phyloP scores from a whole-genome alignment of 2,797 vertebrate genomes.

The Rachycentron canadum region DNA sequence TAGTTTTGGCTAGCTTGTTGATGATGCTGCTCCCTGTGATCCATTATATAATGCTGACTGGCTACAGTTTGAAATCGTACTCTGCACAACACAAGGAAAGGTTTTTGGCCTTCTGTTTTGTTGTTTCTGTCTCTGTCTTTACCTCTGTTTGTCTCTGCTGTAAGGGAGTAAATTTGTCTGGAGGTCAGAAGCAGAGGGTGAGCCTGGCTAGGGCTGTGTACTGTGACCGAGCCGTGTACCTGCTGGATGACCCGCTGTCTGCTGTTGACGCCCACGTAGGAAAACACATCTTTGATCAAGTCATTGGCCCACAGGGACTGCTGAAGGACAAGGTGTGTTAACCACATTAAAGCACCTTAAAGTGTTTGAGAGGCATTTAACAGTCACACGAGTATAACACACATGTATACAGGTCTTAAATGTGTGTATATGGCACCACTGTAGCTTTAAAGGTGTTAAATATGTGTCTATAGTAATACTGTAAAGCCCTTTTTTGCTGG shows the following conservation, averaged over 20 bases:
- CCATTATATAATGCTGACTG: too few species aligned
- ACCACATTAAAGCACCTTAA: not conserved
- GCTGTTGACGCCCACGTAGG: slow-evolving; percentile 98
- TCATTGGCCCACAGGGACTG: slow-evolving; percentile 93
- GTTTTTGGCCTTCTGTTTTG: not conserved
- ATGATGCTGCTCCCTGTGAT: too few species aligned
- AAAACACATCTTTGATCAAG: slow-evolving; percentile 95
- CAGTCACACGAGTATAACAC: too few species aligned
- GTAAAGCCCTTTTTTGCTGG: too few species aligned
- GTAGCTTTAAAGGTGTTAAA: too few species aligned
- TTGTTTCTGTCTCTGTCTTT: not conserved
- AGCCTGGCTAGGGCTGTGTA: slow-evolving; percentile 95
- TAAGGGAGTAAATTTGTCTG: slow-evolving; percentile 96
- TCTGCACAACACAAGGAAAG: not conserved
- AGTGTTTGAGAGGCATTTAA: too few species aligned
- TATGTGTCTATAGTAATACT: too few species aligned
- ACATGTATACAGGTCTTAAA: too few species aligned
- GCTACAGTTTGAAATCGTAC: not conserved
- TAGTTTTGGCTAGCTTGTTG: too few species aligned
- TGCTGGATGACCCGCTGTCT: slow-evolving; percentile 95
- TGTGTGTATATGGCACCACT: too few species aligned
- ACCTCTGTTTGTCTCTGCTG: not conserved
- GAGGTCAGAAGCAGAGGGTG: slow-evolving; percentile 96
- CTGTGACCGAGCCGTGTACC: slow-evolving; percentile 89
- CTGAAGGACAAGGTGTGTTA: slow-evolving; percentile 90